Evolutionary conservation across 2,888 invertebrate species (phyloP).

Genomic region (Caenorhabditis sp.): DNA sequence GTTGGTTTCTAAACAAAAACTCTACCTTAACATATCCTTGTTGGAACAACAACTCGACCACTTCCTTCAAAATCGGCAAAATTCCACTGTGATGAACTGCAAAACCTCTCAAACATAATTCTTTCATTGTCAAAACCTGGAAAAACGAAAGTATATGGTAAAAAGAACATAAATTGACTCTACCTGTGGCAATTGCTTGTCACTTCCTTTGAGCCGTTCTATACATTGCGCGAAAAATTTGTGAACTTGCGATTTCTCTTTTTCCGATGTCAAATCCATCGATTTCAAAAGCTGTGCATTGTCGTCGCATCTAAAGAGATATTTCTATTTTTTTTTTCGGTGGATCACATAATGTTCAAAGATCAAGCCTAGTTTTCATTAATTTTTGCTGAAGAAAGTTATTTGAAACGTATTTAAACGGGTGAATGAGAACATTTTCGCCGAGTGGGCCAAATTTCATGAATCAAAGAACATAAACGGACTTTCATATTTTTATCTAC

Average conservation of each 20-base stretch:
- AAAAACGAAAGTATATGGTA: no score
- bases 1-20: no score
- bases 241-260: slow-evolving; percentile 83
- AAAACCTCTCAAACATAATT: slow-evolving; percentile 79
- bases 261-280: slow-evolving; percentile 83
- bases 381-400: no score
- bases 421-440: no score
- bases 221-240: slow-evolving; percentile 87
- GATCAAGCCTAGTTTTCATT: no score
- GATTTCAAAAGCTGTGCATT: slow-evolving; percentile 77
- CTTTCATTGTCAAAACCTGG: slow-evolving; percentile 77
- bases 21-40: slow-evolving; percentile 88
- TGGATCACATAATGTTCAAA: no score
- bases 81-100: slow-evolving; percentile 98
- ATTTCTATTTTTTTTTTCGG: no score
- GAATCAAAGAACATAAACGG: no score
- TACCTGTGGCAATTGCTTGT: slow-evolving; percentile 86
- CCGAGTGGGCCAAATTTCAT: no score
- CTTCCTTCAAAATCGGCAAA: slow-evolving; percentile 96
- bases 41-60: slow-evolving; percentile 96
- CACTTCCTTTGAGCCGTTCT: slow-evolving; percentile 83
- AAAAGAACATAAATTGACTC: no score
- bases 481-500: no score
- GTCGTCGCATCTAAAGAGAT: slow-evolving; percentile 78
- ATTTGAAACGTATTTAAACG: no score